Conservation (phyloP, 2,797 vertebrate genomes). For the Falco naumanni region DNA sequence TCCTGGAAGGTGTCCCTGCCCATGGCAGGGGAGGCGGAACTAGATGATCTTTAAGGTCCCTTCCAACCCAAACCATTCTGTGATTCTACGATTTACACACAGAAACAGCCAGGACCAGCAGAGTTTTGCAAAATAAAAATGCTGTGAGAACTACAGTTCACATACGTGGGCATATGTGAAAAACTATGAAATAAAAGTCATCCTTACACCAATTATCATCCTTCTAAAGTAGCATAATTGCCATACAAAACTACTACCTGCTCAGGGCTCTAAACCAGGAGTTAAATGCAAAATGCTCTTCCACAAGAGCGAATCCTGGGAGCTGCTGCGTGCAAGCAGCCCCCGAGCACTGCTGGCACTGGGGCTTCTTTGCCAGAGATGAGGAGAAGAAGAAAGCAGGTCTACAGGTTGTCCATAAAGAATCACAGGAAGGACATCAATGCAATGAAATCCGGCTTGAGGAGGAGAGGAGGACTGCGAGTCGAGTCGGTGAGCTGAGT, state of each 20-base stretch:
- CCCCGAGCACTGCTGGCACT: fast-evolving
- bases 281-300: neutral
- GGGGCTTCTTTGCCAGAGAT: neutral
- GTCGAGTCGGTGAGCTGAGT: neutral
- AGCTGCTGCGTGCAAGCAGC: neutral
- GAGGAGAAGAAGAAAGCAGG: neutral
- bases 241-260: neutral
- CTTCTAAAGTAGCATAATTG: neutral
- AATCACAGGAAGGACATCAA: neutral
- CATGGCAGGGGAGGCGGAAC: too few species aligned
- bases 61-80: too few species aligned
- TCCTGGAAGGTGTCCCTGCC: too few species aligned
- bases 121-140: neutral
- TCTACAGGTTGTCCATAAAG: neutral
- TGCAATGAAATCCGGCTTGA: neutral
- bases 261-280: neutral
- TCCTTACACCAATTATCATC: neutral
- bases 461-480: neutral
- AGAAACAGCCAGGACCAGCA: neutral
- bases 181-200: neutral
- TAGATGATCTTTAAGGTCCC: too few species aligned
- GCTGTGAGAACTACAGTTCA: neutral
- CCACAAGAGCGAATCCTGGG: neutral
- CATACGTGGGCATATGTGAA: fast-evolving
- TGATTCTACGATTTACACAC: neutral